Evolutionary conservation across 2,113 vertebrate genomes (phyloP), one percentile per base, ranked within the genome.

Genomic region (Leucoraja erinaceus): DNA sequence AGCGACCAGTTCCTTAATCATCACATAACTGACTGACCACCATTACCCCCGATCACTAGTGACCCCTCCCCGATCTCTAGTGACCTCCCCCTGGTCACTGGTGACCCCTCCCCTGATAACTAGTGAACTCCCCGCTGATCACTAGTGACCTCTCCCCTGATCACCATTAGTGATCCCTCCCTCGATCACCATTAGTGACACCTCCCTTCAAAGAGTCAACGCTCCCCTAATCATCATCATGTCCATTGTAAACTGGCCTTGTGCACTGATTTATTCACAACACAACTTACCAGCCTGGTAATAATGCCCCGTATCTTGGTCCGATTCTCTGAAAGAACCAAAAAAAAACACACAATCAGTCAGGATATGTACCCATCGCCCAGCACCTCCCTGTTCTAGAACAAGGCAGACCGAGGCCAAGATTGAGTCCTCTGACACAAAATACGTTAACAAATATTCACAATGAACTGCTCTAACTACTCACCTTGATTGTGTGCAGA

Each of bases 261-360:
- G 12, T 66, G 63, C 12, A 66, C 63, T 66, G 63, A 14, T 66
- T 16, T 38, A 28, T 4, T 72, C 1, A 72, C 5, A 54, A 72
- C 7, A 47, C 20, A 91, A 91, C 90, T 91, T 91, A 91, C 90
- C 90, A 91, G 33, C 38, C 66, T 47, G 68, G 16, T 54, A 22
- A 91, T 11, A 18, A 11, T 6, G 4, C 28, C 1, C 38, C 66
- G 38, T 38, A 91, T 25, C 70, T 70, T 91, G 14, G 18, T 72
- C 33, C 90, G 90, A 70, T 91, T 72, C 10, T 91, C 90, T 91
- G 90, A 91, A 91, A 72, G 31, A 91, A 16, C 38, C 3, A 47
- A 25, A 12, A 20, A n/a, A 47, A 0, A 72, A 10, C 72, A 91
- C 54, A 33, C 38, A 54, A 72, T 91, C 66, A 88, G 4, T 7